Evolutionary conservation across 1,140 invertebrate species (phyloP), one percentile per base, ranked within the genome.

Genomic region (Zaprionus capensis): DNA sequence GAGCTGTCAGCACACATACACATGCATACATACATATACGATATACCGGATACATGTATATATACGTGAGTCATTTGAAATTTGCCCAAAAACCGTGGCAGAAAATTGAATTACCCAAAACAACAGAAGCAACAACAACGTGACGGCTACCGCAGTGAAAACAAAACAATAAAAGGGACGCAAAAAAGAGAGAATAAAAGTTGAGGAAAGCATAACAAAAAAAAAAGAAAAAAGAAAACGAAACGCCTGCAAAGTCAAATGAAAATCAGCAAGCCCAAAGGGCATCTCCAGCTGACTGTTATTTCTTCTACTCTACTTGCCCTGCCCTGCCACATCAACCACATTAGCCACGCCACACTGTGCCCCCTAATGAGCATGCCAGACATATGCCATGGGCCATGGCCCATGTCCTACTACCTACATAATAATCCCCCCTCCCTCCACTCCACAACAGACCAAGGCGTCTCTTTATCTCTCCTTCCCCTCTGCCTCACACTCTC

Each of bases 61-160:
- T 51, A 68, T 38, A 71, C 68, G 63, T 63, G 68, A 79, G 72
- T 82, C 84, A 79, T 84, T 81, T 41, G 63, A 77, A 84, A 84
- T 90, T 90, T 90, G 72, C 67, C 81, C 81, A 83, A 82, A 90
- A 90, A 90, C 88, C 79, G 85, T 84, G 85, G 73, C 85, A 80
- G 81, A 80, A 90, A 90, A 90, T 90, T 90, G 85, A 90, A 90
- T 90, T 90, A 90, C 85, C 78, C 79, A 28, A 78, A 86, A 78
- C 51, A 51, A 36, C 24, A 34, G 31, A 34, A 34, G 17, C 46
- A 67, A 70, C 66, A 69, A 69, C 41, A 79, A 58, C 68, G 80
- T 53, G 53, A 70, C 31, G 69, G 74, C 83, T 71, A 80, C 80
- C 83, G 68, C 84, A 88, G 84, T 83, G 84, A 84, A 88, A 88